Base-by-base conservation (phyloP, 2,797 vertebrate genomes). In the Acrossocheilus fasciatus region DNA sequence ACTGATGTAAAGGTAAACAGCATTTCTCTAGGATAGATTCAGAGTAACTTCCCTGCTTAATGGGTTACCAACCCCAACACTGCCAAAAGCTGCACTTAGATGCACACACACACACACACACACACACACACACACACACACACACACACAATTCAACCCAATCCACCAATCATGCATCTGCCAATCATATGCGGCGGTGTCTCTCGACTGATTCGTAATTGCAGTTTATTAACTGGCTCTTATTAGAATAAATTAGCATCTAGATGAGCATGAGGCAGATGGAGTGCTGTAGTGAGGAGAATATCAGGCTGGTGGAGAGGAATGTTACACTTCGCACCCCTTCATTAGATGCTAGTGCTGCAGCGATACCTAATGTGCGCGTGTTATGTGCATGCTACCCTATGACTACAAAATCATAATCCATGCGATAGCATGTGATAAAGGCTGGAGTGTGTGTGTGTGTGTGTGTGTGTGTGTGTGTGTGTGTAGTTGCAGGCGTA, bases 191-290 rank as follows among this genome's bases (percentile, higher is more conserved):
- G 91, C 92, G 89, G 85, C 90, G 89, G 92, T 92, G 91, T 94
- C 93, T 94, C 93, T 92, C 92, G 89, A 92, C 93, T 91, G 91
- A 95, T 94, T 96, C 93, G 92, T 96, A 96, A 96, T 96, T 96
- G 95, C 93, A 96, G 94, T 95, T 96, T 96, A 96, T 97, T 96
- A 96, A 94, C 93, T 94, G 94, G 94, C 94, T 95, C 93, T 95
- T 96, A 96, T 97, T 96, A 96, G 95, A 96, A 96, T 92, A 94
- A 95, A 96, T 97, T 96, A 96, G 95, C 96, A 96, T 97, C 95
- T 96, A 95, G 95, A 93, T 92, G 94, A 96, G 94, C 84, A 91
- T 92, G 92, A 95, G 93, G 93, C 94, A 96, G 95, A 96, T 96
- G 95, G 95, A 83, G 90, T 91, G 92, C n/a, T 95, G 93, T 72